Evolutionary conservation across 2,797 vertebrate genomes (phyloP), one percentile per base, ranked within the genome.

Genomic region (Coracias cyanogaster): DNA sequence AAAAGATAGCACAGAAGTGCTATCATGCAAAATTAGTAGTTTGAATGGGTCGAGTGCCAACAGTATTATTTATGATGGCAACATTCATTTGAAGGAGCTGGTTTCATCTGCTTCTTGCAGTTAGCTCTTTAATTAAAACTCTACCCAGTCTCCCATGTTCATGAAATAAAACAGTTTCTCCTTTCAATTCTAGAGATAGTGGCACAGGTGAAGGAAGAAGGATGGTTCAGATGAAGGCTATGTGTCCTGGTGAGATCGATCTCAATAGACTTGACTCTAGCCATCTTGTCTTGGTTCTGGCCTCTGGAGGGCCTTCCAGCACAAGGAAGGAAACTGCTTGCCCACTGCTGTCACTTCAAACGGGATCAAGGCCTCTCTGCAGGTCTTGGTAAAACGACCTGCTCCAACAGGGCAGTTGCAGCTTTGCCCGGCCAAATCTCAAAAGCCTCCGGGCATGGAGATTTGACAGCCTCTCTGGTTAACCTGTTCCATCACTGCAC

Each of bases 201-300:
- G n/a, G 8, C 15, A 60, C 2, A 64, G 37, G 20, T 67, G 41
- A 89, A 83, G 19, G 10, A 78, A 28, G 7, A 11, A 46, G 9
- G 17, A 15, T 28, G 16, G 29, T 20, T 86, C 52, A 80, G 55
- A 54, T 12, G 46, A 83, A 86, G 81, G 33, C 24, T 65, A 17
- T 4, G 1, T 11, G 12, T 26, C n/a, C 8, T 45, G 15, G 8
- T 35, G 19, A 55, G 39, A 41, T 70, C 18, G 18, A 55, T 35
- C 55, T 77, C 61, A 39, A 4, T 3, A 69, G n/a, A 22, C 5
- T 43, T 24, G 25, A 86, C 35, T 77, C 33, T n/a, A 77, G 24
- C 17, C 60, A 3, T n/a, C 31, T 57, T 9, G 15, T 35, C 28
- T 52, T 0, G 0, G 9, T 79, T 67, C 62, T 69, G 45, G 13